These are phyloP conservation scores for Malthinus seriepunctatus DNA, from an alignment of 2,888 invertebrate genomes.

Conservation along the genomic window DNA sequence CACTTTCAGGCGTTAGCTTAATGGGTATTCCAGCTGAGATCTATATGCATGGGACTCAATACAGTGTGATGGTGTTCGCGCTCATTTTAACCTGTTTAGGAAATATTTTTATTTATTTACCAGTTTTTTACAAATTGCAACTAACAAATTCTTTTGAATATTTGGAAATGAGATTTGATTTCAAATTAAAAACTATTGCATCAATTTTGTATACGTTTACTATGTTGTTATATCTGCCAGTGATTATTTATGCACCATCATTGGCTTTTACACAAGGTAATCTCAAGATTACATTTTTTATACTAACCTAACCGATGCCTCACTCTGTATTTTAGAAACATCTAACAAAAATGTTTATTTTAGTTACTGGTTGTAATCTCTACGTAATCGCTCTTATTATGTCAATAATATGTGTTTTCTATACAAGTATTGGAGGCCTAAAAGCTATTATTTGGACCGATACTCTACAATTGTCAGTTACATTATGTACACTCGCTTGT, in stretches of 20 bases:
- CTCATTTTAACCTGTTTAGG: conserved; percentile 46
- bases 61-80: conserved; percentile 55
- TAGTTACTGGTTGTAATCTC: conserved; percentile 63
- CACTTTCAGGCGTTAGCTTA: conserved; percentile 74
- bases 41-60: conserved; percentile 72
- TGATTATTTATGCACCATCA: conserved; percentile 72
- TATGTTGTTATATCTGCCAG: conserved; percentile 62
- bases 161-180: conserved; percentile 66
- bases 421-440: conserved; percentile 72
- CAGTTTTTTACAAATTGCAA: conserved; percentile 73
- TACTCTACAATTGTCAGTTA: conserved; percentile 53
- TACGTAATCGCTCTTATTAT: conserved; percentile 56
- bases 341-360: conserved; percentile 30
- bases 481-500: conserved; percentile 6
- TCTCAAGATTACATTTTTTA: neutral
- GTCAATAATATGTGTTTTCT: conserved; percentile 75
- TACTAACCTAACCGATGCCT: too few species aligned
- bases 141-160: conserved; percentile 73
- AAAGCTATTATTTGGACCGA: conserved; percentile 70
- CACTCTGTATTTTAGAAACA: too few species aligned
- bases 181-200: conserved; percentile 61
- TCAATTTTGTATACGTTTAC: conserved; percentile 64
- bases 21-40: conserved; percentile 76
- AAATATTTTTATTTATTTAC: conserved; percentile 57
- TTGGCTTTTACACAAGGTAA: conserved; percentile 71